Base-by-base conservation (phyloP, 2,888 invertebrate species). In the Caradrina clavipalpis region DNA sequence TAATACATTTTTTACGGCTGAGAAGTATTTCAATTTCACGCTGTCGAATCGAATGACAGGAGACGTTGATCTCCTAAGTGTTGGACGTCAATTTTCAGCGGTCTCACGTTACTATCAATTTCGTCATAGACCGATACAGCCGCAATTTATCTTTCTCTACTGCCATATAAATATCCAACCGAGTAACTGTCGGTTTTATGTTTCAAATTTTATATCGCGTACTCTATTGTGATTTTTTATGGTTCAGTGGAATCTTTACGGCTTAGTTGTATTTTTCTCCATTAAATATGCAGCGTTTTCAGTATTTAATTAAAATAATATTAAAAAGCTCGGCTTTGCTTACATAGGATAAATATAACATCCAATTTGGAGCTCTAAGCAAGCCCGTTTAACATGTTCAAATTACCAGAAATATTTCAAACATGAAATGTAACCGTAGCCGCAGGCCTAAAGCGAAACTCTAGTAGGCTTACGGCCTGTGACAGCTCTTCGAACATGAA, bases 21-120 rank as follows among this genome's bases (percentile, higher is more conserved):
- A 64, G 61, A 70, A 74, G 73, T 81, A 84, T 78, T 87, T 87
- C 86, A 90, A 91, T 91, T 92, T 92, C 88, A 91, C 89, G 90
- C 88, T 87, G 90, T 90, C 90, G 83, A 86, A 85, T 87, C 84
- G 76, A 83, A 86, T 87, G 82, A 82, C 79, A 76, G 69, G 76
- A 82, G 80, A 77, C 78, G 81, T 86, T 77, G 85, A 87, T 85
- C 81, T 83, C 66, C 69, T 74, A 80, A 86, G 86, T 82, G 80
- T 83, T 79, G 68, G 80, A 78, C 83, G 81, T 85, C 84, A 87
- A 86, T 87, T 88, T 89, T 87, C 84, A 86, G 85, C 83, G 74
- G 76, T 78, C 78, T 86, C 86, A 69, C 74, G 78, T 86, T 82
- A 75, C 84, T 82, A 80, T 78, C 86, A 83, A 89, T 89, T 86